Base-by-base conservation (phyloP, 1,140 invertebrate genomes). In the Hylaeus anthracinus region DNA sequence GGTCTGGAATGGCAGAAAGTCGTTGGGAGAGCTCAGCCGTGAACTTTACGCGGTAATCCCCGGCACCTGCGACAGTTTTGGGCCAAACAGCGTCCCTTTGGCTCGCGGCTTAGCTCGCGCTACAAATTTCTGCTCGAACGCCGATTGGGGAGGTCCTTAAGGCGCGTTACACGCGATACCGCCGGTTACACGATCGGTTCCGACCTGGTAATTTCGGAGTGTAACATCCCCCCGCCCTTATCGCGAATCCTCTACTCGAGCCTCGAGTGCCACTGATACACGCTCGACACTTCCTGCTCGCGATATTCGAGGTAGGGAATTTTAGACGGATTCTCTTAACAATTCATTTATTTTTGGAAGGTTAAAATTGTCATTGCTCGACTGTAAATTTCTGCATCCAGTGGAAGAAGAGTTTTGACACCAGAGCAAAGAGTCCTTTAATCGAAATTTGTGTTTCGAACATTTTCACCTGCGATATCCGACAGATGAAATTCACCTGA, bases 41-140 rank as follows among this genome's bases (percentile, higher is more conserved):
- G 58, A 84, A 60, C 39, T 79, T 79, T 45, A n/a, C 65, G 39
- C 73, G 41, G 80, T 86, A 86, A 86, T 86, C 80, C 71, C 53
- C 66, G 60, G 39, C 83, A 85, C 81, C 83, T 82, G 83, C 63
- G 84, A 81, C 84, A 86, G 79, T 72, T 79, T 65, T 61, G 39
- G 26, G 43, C 69, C 48, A 72, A 85, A 85, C 77, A 81, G 58
- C 51, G 63, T 56, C 64, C 72, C 71, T n/a, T 41, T 53, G 71
- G 73, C 79, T 58, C 85, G 72, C 72, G 84, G 84, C 75, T 86
- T 86, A 79, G 65, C 60, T 58, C 60, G 65, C 41, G 48, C 75
- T 61, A 82, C 84, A 82, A 86, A 86, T 86, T 86, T 86, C 84
- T 67, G 61, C 56, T 65, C 61, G 65, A 72, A 70, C 74, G 79